Percentiles rank a stretch among this genome's conserved stretches.
Evolutionary conservation across 2,888 invertebrate genomes (phyloP).

Genomic region (Pterostichus niger): DNA sequence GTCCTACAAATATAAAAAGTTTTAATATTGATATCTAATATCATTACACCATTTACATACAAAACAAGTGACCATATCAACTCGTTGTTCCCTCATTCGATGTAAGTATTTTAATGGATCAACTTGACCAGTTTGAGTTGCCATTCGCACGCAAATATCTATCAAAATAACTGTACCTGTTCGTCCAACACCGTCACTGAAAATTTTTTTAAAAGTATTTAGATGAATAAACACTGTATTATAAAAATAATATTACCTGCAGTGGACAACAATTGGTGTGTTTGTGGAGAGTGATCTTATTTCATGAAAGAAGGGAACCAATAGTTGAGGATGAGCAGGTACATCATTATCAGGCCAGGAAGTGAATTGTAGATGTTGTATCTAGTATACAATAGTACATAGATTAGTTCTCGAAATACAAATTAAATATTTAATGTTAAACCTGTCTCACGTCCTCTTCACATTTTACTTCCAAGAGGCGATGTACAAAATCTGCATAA

Average conservation of each 20-base stretch:
- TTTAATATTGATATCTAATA: too few relatives aligned
- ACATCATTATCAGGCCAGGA: slow-evolving; percentile 79
- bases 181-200: too few relatives aligned
- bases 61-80: not conserved
- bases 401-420: not conserved
- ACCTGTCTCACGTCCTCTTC: not conserved
- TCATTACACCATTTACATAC: not conserved
- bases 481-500: not conserved
- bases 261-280: slow-evolving; percentile 1
- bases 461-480: not conserved
- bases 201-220: too few relatives aligned
- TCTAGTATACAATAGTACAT: slow-evolving; percentile 68
- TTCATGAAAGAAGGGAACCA: not conserved
- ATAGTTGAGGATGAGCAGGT: slow-evolving; percentile 73
- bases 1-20: slow-evolving; percentile 68
- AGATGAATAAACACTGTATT: not conserved
- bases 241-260: not conserved
- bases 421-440: not conserved
- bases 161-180: not conserved
- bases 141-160: not conserved
- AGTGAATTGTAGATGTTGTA: slow-evolving; percentile 78
- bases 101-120: not conserved
- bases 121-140: not conserved
- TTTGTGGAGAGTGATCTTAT: not conserved
- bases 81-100: not conserved